phyloP scores from a whole-genome alignment of 2,113 vertebrate species.

The Datnioides undecimradiatus region DNA sequence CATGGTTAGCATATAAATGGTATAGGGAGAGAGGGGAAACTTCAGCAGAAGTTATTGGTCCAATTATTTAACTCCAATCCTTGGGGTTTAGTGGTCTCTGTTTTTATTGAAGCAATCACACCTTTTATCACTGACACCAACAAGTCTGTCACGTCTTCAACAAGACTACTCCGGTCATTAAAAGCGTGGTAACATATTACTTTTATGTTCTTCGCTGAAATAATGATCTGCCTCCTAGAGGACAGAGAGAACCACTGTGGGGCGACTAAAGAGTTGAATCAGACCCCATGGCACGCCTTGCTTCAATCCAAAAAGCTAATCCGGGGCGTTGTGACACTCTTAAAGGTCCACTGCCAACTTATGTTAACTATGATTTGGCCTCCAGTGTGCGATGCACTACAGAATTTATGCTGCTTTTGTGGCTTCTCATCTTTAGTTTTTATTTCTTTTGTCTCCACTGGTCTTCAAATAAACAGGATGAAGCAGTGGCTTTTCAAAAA shows the following conservation, averaged over 20 bases:
- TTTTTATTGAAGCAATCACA: slow-evolving; percentile 71
- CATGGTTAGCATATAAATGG: slow-evolving; percentile 75
- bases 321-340: slow-evolving; percentile 54
- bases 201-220: slow-evolving; percentile 54
- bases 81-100: slow-evolving; percentile 55
- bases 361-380: slow-evolving; percentile 62
- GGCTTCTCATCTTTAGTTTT: background rate
- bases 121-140: slow-evolving; percentile 68
- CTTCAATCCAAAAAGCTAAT: slow-evolving; percentile 52
- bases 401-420: slow-evolving; percentile 25
- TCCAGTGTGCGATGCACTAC: slow-evolving; percentile 25
- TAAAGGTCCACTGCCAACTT: slow-evolving; percentile 71
- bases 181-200: slow-evolving; percentile 45
- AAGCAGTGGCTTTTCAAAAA: background rate
- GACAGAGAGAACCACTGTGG: slow-evolving; percentile 19
- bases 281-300: slow-evolving; percentile 33
- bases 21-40: slow-evolving; percentile 44
- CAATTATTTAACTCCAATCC: slow-evolving; percentile 70
- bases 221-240: slow-evolving; percentile 43
- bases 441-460: background rate
- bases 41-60: slow-evolving; percentile 72
- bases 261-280: slow-evolving; percentile 35
- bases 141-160: slow-evolving; percentile 59
- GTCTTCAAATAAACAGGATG: slow-evolving; percentile 35
- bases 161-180: slow-evolving; percentile 57